Evolutionary conservation across 1,140 invertebrate species (phyloP).

Genomic region (Nasonia vitripennis): DNA sequence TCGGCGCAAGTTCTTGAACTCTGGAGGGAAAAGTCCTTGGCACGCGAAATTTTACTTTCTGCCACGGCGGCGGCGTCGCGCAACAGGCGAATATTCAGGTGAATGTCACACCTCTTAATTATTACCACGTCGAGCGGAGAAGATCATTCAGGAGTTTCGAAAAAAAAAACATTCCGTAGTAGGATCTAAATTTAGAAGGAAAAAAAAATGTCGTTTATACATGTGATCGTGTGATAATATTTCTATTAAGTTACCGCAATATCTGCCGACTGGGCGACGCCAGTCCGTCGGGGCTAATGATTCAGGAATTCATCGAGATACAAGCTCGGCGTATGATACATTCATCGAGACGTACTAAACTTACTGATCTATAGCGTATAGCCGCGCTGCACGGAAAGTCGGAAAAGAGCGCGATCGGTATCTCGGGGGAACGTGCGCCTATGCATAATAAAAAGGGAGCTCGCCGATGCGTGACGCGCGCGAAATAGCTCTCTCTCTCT

Average conservation of each 20-base stretch:
- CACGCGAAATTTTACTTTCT: neutral
- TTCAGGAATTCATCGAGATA: neutral
- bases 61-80: neutral
- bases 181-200: neutral
- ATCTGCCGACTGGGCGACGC: neutral
- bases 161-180: too few species aligned
- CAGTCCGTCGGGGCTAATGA: neutral
- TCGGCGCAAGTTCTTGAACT: neutral
- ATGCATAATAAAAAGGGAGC: constrained; percentile 41
- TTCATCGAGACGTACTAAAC: too few species aligned
- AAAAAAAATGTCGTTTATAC: neutral
- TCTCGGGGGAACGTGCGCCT: neutral
- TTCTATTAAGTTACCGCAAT: neutral
- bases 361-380: too few species aligned
- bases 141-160: too few species aligned
- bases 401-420: neutral
- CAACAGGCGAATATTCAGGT: neutral
- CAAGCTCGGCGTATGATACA: too few species aligned
- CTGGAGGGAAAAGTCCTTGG: neutral
- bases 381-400: too few species aligned
- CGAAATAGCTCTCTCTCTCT: neutral
- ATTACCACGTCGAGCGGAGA: too few species aligned
- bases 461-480: neutral
- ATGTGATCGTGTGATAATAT: too few species aligned
- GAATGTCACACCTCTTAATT: too few species aligned